A percentile compares a stretch with the other conserved stretches of the same genome.
Evolutionary conservation across 2,888 invertebrate genomes (phyloP).

Genomic region (Gryllus longicercus): DNA sequence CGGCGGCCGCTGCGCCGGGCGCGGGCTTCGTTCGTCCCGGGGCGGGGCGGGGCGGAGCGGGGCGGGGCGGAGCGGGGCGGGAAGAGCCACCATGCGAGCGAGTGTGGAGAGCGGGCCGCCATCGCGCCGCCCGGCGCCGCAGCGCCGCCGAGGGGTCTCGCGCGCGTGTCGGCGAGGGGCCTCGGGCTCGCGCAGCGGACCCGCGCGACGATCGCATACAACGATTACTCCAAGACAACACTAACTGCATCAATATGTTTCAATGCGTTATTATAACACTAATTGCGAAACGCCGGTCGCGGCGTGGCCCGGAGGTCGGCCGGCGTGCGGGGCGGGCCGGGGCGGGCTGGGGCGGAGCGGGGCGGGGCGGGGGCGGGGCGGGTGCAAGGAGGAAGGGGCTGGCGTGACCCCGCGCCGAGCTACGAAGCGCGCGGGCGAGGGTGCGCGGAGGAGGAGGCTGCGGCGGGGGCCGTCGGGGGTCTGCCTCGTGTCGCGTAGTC

Average conservation of each 20-base stretch:
- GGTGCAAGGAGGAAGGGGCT: no score
- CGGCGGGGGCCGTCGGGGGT: no score
- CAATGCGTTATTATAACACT: background rate
- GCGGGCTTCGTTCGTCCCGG: no score
- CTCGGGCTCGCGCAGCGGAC: background rate
- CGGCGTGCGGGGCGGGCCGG: background rate
- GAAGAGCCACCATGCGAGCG: no score
- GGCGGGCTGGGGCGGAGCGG: no score
- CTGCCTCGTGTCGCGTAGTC: no score
- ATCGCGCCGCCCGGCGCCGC: no score
- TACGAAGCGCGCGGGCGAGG: no score
- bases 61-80: background rate
- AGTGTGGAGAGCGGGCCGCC: background rate
- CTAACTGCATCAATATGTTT: background rate
- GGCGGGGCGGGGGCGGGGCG: no score
- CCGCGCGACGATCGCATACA: background rate
- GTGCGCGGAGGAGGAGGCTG: no score
- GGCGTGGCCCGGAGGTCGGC: background rate
- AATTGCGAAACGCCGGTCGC: slow-evolving; percentile 17
- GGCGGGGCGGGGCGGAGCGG: background rate
- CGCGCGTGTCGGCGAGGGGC: background rate
- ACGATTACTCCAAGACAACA: slow-evolving; percentile 4
- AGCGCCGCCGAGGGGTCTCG: background rate
- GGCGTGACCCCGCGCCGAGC: no score
- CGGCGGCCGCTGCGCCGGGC: background rate